Conservation (phyloP, 2,113 vertebrate genomes). For the Lepus timidus region DNA sequence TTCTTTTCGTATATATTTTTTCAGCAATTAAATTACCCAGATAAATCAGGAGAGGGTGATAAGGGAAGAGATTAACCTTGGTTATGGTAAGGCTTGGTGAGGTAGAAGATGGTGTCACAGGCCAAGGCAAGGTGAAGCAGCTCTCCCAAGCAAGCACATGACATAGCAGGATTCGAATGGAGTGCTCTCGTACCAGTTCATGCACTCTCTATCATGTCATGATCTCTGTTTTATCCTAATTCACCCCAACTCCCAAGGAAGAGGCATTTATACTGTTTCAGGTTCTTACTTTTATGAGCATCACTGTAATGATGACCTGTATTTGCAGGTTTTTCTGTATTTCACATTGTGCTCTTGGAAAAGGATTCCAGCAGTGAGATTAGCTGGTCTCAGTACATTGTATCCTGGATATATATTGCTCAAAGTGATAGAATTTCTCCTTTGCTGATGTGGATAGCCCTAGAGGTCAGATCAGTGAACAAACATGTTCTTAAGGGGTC, state of each 20-base stretch:
- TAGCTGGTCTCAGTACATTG: background rate
- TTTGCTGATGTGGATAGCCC: background rate
- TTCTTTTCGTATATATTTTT: background rate
- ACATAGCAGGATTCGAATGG: background rate
- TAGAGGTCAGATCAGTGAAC: background rate
- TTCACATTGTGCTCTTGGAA: background rate
- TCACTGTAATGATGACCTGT: background rate
- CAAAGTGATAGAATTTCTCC: background rate
- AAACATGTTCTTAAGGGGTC: accelerated
- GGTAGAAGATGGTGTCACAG: background rate
- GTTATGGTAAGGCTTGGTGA: background rate
- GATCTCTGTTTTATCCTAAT: background rate
- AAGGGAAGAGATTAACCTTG: background rate
- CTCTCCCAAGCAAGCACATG: background rate
- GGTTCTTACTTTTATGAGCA: background rate
- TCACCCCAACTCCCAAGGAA: background rate
- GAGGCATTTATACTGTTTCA: background rate
- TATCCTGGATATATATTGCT: background rate
- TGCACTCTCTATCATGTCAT: background rate
- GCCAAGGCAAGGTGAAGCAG: background rate
- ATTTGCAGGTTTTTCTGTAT: background rate
- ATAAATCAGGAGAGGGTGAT: background rate
- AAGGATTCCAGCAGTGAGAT: background rate
- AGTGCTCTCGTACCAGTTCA: too few species aligned
- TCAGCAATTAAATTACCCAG: background rate